Percentiles rank a stretch among this genome's conserved stretches.
phyloP scores from a whole-genome alignment of 2,888 invertebrate species.

The Aphidoletes aphidimyza region DNA sequence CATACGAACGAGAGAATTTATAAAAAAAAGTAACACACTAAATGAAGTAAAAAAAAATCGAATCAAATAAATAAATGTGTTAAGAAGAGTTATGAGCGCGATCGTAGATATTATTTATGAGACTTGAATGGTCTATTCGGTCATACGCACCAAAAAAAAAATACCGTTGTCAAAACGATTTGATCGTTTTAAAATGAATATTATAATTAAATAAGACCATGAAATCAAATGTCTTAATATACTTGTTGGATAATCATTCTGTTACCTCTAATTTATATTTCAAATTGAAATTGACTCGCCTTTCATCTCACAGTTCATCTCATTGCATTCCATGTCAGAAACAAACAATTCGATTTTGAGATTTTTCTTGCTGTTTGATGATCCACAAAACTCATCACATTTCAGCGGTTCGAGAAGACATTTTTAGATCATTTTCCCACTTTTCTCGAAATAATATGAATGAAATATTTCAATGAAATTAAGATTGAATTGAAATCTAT shows the following conservation, averaged over 20 bases:
- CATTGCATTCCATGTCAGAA: neutral
- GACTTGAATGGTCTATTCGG: neutral
- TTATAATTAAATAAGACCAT: slow-evolving; percentile 38
- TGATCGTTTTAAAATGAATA: slow-evolving; percentile 30
- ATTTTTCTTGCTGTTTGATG: no score
- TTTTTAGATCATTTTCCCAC: no score
- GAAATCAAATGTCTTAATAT: slow-evolving; percentile 35
- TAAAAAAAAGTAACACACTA: neutral
- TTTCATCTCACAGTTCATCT: neutral
- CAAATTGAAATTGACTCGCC: neutral
- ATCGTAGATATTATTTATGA: slow-evolving; percentile 34
- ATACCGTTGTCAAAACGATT: slow-evolving; percentile 35
- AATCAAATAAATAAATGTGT: slow-evolving; percentile 15
- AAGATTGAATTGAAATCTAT: no score
- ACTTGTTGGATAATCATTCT: neutral
- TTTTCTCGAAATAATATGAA: no score
- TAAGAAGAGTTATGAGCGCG: slow-evolving; percentile 19
- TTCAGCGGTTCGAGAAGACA: no score
- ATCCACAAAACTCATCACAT: no score
- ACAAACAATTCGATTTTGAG: no score
- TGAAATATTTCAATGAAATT: no score
- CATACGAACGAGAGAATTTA: neutral
- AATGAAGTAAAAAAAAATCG: slow-evolving; percentile 16
- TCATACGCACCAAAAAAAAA: no score
- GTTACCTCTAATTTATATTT: neutral